Base-by-base conservation (phyloP, 1,140 invertebrate genomes). In the Caenorhabditis briggsae region DNA sequence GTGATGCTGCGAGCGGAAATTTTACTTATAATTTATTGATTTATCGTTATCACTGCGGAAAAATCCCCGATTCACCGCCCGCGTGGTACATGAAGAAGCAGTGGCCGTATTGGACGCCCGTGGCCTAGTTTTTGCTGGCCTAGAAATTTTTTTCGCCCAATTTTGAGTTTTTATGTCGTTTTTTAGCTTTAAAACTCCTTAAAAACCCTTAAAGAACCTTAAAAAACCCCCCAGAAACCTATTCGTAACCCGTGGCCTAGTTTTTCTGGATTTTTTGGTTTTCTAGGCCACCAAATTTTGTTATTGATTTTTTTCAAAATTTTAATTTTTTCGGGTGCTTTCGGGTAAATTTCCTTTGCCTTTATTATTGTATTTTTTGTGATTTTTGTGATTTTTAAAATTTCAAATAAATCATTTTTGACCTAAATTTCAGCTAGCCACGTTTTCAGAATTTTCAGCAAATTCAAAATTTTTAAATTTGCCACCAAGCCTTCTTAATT, bases 21-120 rank as follows among this genome's bases (percentile, higher is more conserved):
- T 64, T 70, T 20, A 43, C 48, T 3, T 85, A 70, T 23, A 46
- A 64, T 55, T 25, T 85, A 6, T 46, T 65, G n/a, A 65, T 85
- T 14, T 50, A 53, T 25, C 84, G 84, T 12, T 85, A 85, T 65
- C 61, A 85, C 20, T 85, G 84, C 23, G 84, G 84, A 18, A 25
- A 58, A 18, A 85, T 85, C 53, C 84, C 84, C 6, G 84, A 70
- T 23, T 23, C 43, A 16, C 61, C 84, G 8, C 84, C 84, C 0
- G 64, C 65, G 16, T 85, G 84, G 84, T 64, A 64, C 5, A 64
- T 55, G 61, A 78, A 53, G 16, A 85, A 85, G 56, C 84, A 85
- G 23, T 85, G 84, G 84, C 84, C 84, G 25, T 85, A 85, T 58
- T 85, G 84, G 84, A 46, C 7, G 58, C 64, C n/a, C 8, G 70